Evolutionary conservation across 2,113 vertebrate species (phyloP), one percentile per base, ranked within the genome.

Genomic region (Columba livia): DNA sequence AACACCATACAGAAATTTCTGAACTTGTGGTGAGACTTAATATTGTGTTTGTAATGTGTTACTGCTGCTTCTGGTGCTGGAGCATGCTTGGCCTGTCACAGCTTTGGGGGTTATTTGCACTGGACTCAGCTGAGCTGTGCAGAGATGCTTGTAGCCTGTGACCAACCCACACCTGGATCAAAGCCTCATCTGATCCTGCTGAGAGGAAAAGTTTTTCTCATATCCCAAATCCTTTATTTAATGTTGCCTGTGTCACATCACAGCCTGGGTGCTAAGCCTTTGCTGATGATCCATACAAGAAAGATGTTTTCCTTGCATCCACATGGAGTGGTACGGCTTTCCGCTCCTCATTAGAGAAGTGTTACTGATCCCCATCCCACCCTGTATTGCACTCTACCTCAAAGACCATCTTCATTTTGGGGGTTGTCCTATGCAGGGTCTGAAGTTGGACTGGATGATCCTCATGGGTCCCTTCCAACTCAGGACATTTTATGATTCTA

Each of bases 121-220:
- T 48, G 71, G 20, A 61, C 36, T 79, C 1, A 0, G 3, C 24
- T 62, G 47, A 69, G 23, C 64, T 85, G 23, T 1, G 2, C 17
- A 47, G 79, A 85, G 73, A 58, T 42, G 5, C 16, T 61, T 47
- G 31, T 31, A 62, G 44, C 7, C 36, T 64, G 65, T 50, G 38
- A 42, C 64, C 1, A 4, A 12, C 47, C 67, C 67, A 82, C 83
- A 47, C 19, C 50, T 91, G 81, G 50, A 47, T 69, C 24, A 31
- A 67, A 65, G 15, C 19, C 36, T 0, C 0, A 4, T 53, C 19
- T 34, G n/a, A 70, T 77, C 31, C 38, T 38, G 58, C 42, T 1
- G 5, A 62, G 62, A 38, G 4, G 29, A 16, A 16, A 65, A 47
- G 6, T 14, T 88, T 89, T 88, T 74, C 36, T 50, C 36, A 32